Base-by-base conservation (phyloP, 1,140 invertebrate species). In the Mya arenaria region DNA sequence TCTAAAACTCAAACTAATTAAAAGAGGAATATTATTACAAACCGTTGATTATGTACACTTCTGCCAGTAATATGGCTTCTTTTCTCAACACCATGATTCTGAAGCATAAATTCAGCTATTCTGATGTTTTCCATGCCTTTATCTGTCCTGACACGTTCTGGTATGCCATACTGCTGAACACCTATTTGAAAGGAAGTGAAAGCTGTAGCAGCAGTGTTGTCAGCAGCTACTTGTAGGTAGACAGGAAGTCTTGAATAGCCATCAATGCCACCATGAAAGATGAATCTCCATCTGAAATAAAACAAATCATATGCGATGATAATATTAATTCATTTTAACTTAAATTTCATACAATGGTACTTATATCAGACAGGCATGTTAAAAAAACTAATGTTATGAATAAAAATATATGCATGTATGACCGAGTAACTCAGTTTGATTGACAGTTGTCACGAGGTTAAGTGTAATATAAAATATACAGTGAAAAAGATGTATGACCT, bases 21-120 rank as follows among this genome's bases (percentile, higher is more conserved):
- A n/a, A n/a, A n/a, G n/a, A n/a, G n/a, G n/a, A n/a, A n/a, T n/a
- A n/a, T n/a, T n/a, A n/a, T n/a, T n/a, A n/a, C n/a, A n/a, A n/a
- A 66, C 41, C 48, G 28, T 55, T 72, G 68, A 72, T 72, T 72
- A 48, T 72, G 32, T 37, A 66, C 58, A 60, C 37, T 68, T 68
- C 39, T 68, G 19, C 65, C 68, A 72, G 68, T 72, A 52, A 72
- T 72, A 30, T 34, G 41, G 41, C 63, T 37, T 66, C 41, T 66
- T 52, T 23, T n/a, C 30, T 28, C 36, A 72, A 48, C 56, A 32
- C 44, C 48, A 52, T 55, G 41, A 48, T 4, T 48, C 28, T 28
- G 13, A 39, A 72, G 41, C 68, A 72, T 72, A 30, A 52, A 72
- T 30, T 72, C 36, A 28, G 68, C 68, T 55, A 72, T 55, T 5